Conservation (phyloP, 1,140 invertebrate genomes). For the Hylaeus volcanicus region DNA sequence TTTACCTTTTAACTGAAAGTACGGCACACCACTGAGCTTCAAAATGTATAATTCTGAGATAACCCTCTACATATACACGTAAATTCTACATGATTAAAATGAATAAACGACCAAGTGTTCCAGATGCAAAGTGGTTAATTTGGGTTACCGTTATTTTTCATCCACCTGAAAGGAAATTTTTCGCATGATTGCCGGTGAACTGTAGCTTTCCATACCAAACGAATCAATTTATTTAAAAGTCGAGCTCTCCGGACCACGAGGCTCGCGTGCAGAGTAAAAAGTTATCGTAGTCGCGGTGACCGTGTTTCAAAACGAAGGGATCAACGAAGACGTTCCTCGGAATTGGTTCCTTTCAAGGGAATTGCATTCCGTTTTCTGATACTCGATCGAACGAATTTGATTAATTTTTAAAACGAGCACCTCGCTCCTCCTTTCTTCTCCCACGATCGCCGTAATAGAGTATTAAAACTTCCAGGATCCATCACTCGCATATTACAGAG, state of each 20-base stretch:
- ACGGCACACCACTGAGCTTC: no score
- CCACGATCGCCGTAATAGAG: background rate
- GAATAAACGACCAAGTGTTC: no score
- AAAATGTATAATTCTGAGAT: no score
- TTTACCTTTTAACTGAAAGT: no score
- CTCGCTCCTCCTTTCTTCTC: background rate
- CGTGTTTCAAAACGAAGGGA: background rate
- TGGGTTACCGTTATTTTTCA: no score
- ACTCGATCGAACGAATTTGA: constrained; percentile 13
- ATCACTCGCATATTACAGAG: no score
- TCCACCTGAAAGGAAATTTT: no score
- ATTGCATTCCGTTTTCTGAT: background rate
- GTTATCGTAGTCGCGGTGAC: background rate
- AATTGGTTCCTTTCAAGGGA: background rate
- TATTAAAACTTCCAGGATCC: background rate
- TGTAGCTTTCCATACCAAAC: background rate
- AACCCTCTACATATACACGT: no score
- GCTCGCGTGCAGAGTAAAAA: background rate
- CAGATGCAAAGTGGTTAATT: no score
- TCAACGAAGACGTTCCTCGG: background rate
- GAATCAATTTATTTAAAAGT: constrained; percentile 12
- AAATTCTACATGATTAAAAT: no score
- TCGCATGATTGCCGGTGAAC: no score
- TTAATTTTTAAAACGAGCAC: background rate
- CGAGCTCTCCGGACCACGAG: no score